A percentile compares a stretch with the other conserved stretches of the same genome.
phyloP scores from a whole-genome alignment of 2,888 invertebrate species.

The Brachyptera putata region DNA sequence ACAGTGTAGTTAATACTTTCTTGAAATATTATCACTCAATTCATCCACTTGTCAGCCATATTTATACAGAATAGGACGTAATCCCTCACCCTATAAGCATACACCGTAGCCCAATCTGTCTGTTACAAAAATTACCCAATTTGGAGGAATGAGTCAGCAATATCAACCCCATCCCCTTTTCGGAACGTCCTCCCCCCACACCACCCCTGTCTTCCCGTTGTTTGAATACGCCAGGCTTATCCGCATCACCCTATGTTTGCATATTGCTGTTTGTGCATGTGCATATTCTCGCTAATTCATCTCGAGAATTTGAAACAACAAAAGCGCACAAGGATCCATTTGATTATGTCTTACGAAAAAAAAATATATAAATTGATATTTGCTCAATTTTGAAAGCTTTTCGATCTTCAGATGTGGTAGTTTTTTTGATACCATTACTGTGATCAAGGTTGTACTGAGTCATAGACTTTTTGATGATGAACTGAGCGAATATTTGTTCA shows the following conservation, averaged over 20 bases:
- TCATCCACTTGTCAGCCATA: slow-evolving; percentile 18
- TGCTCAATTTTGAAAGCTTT: no score
- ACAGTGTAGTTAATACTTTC: no score
- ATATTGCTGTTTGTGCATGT: slow-evolving; percentile 10
- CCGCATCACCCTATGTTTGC: slow-evolving; percentile 13
- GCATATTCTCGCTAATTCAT: not conserved
- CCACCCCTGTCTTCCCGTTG: no score
- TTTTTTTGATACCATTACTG: no score
- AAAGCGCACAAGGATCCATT: no score
- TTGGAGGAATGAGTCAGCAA: slow-evolving; percentile 24
- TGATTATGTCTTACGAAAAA: no score
- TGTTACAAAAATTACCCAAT: slow-evolving; percentile 19
- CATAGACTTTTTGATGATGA: no score
- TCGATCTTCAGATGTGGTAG: no score
- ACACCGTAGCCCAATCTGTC: not conserved
- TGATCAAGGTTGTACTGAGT: no score
- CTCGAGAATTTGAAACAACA: no score
- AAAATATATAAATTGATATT: no score
- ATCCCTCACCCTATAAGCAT: not conserved
- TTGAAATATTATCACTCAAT: slow-evolving; percentile 17
- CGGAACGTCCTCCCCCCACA: not conserved
- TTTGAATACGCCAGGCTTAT: not conserved
- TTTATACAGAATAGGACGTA: slow-evolving; percentile 5
- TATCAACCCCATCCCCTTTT: not conserved
- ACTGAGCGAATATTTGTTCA: no score